Evolutionary conservation across 2,888 invertebrate genomes (phyloP), one percentile per base, ranked within the genome.

Genomic region (Arrhopalites spinosus): DNA sequence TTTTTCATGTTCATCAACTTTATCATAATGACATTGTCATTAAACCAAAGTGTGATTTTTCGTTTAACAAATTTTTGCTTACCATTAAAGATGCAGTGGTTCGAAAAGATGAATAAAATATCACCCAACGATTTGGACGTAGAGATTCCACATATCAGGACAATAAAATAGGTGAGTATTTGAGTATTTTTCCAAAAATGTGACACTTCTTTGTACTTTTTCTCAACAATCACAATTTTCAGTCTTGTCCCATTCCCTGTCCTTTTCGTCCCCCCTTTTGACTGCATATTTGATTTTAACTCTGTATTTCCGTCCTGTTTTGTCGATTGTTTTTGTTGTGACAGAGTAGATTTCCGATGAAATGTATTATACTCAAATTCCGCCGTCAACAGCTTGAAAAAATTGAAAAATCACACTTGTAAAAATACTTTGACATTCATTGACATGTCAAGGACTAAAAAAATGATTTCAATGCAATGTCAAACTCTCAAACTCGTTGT

Each of bases 11-110:
- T n/a, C n/a, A n/a, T n/a, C n/a, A n/a, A n/a, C n/a, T n/a, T n/a
- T n/a, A n/a, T n/a, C n/a, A n/a, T n/a, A n/a, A n/a, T n/a, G n/a
- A n/a, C n/a, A n/a, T n/a, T n/a, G n/a, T n/a, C n/a, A n/a, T n/a
- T n/a, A n/a, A n/a, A n/a, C n/a, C n/a, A n/a, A n/a, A n/a, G n/a
- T n/a, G n/a, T n/a, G n/a, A n/a, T n/a, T n/a, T n/a, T n/a, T n/a
- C n/a, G n/a, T n/a, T n/a, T n/a, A n/a, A n/a, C n/a, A n/a, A n/a
- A n/a, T n/a, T n/a, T n/a, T n/a, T n/a, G n/a, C n/a, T n/a, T n/a
- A n/a, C n/a, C n/a, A 72, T 80, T 80, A 2, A 81, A 66, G 23
- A 81, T 75, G 61, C 81, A 81, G 15, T 78, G 77, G 11, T 79
- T 78, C 2, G 78, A 75, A 70, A 81, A 81, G 68, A 79, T 67